These are phyloP conservation scores for Pedetes capensis DNA, from an alignment of 2,113 vertebrate genomes.

Conservation along the genomic window DNA sequence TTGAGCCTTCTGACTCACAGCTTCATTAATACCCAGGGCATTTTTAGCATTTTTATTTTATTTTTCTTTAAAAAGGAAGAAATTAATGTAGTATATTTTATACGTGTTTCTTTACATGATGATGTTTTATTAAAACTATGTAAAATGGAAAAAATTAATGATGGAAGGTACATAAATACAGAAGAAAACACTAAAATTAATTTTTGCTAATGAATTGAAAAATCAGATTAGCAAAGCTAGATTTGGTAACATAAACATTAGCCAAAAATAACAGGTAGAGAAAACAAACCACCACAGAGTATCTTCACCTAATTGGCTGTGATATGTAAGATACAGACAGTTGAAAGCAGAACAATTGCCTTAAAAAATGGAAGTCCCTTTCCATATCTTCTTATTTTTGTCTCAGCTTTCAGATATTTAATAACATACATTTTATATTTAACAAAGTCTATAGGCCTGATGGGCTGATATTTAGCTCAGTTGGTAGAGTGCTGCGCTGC, in stretches of 20 bases:
- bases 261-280: background rate
- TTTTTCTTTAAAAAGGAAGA: background rate
- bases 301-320: background rate
- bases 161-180: background rate
- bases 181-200: slow-evolving; percentile 27
- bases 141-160: slow-evolving; percentile 7
- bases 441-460: background rate
- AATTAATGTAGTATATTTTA: background rate
- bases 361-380: background rate
- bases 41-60: background rate
- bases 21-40: background rate
- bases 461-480: too few species aligned
- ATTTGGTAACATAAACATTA: background rate
- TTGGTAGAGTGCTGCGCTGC: too few species aligned
- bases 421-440: background rate
- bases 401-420: background rate
- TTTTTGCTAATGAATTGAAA: slow-evolving; percentile 7
- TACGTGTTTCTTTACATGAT: background rate
- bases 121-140: slow-evolving; percentile 25
- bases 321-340: background rate
- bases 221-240: background rate
- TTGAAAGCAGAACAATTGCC: background rate
- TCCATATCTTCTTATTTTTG: background rate
- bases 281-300: background rate
- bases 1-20: background rate